phyloP scores from a whole-genome alignment of 2,113 vertebrate species.

The Sinocyclocheilus grahami region DNA sequence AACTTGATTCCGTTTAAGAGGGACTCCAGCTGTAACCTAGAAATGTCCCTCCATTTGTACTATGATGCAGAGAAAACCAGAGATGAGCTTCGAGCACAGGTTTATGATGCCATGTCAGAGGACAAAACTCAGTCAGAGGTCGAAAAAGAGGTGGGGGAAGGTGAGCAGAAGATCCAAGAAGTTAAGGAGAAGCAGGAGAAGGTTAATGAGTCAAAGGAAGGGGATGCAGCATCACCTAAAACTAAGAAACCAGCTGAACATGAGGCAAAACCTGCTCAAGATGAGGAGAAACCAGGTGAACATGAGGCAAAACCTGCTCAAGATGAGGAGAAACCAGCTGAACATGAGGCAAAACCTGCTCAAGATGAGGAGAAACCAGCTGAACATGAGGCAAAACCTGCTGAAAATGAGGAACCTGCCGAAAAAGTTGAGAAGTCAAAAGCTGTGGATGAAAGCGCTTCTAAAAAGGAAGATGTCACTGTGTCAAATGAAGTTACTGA shows the following conservation, averaged over 20 bases:
- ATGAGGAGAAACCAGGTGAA: background rate
- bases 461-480: constrained; percentile 17
- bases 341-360: constrained; percentile 47
- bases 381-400: constrained; percentile 38
- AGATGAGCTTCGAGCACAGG: constrained; percentile 94
- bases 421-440: constrained; percentile 37
- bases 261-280: constrained; percentile 44
- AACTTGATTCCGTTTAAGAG: background rate
- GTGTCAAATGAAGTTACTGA: constrained; percentile 45
- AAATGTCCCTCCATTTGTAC: constrained; percentile 62
- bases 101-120: constrained; percentile 93
- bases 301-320: background rate
- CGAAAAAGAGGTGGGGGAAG: constrained; percentile 1
- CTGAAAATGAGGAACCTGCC: constrained; percentile 22
- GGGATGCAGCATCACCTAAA: background rate
- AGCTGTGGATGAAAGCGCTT: background rate
- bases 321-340: background rate
- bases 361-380: constrained; percentile 2
- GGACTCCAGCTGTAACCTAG: constrained; percentile 59
- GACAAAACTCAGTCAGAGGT: constrained; percentile 61
- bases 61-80: constrained; percentile 89
- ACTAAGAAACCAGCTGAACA: constrained; percentile 28
- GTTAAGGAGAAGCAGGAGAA: background rate
- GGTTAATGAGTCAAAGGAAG: background rate
- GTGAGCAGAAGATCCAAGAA: background rate